phyloP scores from a whole-genome alignment of 1,140 invertebrate genomes.

The Ridgeia piscesae region DNA sequence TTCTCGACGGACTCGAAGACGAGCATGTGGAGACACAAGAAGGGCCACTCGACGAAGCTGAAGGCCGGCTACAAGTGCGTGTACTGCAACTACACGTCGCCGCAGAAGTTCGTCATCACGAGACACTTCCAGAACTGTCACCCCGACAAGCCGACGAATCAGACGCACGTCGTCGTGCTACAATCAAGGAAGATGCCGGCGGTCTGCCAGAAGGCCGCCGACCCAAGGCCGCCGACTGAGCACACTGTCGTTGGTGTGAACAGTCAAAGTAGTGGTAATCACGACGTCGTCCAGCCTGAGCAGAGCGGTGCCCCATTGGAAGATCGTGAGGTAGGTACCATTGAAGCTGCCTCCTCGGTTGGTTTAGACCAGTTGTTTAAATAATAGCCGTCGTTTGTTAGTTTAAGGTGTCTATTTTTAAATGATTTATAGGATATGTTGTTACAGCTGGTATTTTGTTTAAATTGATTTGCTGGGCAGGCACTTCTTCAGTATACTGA shows the following conservation, averaged over 20 bases:
- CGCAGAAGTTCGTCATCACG: not conserved
- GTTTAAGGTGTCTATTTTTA: too few species aligned
- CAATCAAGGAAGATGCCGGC: not conserved
- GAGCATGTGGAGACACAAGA: not conserved
- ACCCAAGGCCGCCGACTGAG: not conserved
- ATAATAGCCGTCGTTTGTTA: too few species aligned
- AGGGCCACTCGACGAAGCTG: not conserved
- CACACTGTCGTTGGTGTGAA: not conserved
- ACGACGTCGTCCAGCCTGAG: not conserved
- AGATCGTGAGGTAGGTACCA: not conserved
- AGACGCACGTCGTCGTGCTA: not conserved
- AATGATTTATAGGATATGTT: too few species aligned
- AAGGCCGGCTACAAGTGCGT: not conserved
- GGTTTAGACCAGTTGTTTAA: too few species aligned
- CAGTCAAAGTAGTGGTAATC: not conserved
- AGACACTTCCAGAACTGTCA: not conserved
- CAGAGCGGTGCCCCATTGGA: not conserved
- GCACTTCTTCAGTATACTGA: too few species aligned
- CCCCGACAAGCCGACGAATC: not conserved
- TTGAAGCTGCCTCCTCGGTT: not conserved
- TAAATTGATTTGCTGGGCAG: too few species aligned
- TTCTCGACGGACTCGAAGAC: not conserved
- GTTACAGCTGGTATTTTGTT: too few species aligned
- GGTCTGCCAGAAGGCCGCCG: not conserved
- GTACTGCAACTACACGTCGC: not conserved